Evolutionary conservation across 2,797 vertebrate species (phyloP).

Genomic region (Lepus townsendii): DNA sequence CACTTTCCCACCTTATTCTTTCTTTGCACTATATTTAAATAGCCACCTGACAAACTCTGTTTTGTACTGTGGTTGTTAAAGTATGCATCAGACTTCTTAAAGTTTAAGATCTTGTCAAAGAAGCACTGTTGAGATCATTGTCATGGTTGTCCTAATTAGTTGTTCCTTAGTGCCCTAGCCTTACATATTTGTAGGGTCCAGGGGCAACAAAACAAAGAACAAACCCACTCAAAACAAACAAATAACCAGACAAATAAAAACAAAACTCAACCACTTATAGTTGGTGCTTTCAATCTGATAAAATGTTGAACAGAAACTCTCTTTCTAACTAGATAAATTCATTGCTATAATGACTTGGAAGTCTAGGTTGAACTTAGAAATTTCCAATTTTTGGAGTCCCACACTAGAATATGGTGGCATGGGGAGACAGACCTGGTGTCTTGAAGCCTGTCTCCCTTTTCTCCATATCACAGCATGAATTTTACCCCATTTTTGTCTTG

Average conservation of each 20-base stretch:
- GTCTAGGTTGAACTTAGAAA: not conserved
- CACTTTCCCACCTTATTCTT: not conserved
- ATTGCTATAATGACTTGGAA: not conserved
- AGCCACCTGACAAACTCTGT: not conserved
- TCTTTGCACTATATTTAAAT: not conserved
- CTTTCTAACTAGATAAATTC: not conserved
- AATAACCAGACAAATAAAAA: not conserved
- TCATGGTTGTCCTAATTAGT: not conserved
- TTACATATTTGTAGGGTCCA: not conserved
- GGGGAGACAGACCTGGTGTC: not conserved
- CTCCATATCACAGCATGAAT: not conserved
- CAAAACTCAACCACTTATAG: not conserved
- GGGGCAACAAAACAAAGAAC: not conserved
- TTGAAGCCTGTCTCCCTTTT: not conserved
- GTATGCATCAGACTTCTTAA: not conserved
- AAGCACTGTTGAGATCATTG: not conserved
- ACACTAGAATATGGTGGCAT: not conserved
- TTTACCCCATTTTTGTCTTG: not conserved
- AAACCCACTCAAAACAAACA: not conserved
- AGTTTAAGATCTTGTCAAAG: not conserved
- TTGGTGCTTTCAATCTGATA: not conserved
- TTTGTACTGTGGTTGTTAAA: not conserved
- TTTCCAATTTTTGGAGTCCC: not conserved
- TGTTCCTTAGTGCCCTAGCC: not conserved
- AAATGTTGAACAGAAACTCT: not conserved